Evolutionary conservation across 53 echinoderm and acorn worm genomes (phyloP).

Genomic region (Holothuria scabra): DNA sequence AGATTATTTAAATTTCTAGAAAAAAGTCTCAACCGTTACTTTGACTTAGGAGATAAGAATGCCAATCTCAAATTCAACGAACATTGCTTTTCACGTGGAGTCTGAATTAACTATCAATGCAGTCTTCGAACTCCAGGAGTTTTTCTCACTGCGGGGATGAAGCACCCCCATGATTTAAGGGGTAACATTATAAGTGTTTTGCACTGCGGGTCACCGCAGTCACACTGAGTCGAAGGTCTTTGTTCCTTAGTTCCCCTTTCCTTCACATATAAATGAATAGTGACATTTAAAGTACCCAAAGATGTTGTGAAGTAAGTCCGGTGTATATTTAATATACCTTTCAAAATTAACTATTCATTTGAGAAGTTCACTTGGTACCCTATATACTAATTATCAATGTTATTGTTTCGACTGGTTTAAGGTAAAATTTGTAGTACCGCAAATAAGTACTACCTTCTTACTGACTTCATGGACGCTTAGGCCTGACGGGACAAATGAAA

Average conservation of each 20-base stretch:
- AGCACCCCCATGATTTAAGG: constrained; percentile 4
- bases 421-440: no score
- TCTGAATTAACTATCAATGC: constrained; percentile 9
- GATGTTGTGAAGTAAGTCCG: constrained; percentile 13
- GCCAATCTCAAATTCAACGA: not conserved
- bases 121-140: constrained; percentile 44
- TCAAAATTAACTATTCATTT: constrained; percentile 27
- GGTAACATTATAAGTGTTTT: constrained; percentile 44
- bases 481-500: no score
- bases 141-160: constrained; percentile 11
- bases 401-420: no score
- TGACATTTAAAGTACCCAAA: constrained; percentile 34
- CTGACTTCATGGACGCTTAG: no score
- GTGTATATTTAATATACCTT: constrained; percentile 36
- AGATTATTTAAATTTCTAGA: constrained; percentile 3
- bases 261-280: not conserved
- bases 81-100: constrained; percentile 20
- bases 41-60: not conserved
- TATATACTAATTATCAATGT: constrained; percentile 19
- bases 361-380: constrained; percentile 22
- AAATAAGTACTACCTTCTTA: no score
- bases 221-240: not conserved
- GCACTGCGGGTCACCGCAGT: constrained; percentile 3
- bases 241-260: not conserved
- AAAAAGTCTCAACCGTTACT: constrained; percentile 18